A percentile compares a stretch with the other conserved stretches of the same genome.
phyloP scores from a whole-genome alignment of 2,888 invertebrate genomes.

The Elysia crispata region DNA sequence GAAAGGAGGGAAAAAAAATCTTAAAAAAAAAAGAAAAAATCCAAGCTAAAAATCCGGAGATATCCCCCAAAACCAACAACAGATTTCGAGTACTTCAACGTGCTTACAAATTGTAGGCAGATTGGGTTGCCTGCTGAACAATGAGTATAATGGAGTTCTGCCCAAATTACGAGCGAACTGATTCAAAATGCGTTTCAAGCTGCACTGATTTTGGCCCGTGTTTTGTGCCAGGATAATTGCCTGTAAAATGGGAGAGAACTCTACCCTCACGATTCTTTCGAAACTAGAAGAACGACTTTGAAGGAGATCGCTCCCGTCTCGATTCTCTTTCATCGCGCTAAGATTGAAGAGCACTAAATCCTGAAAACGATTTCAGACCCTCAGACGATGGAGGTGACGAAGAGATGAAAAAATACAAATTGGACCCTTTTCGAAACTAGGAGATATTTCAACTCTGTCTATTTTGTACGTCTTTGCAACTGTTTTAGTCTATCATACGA shows the following conservation, averaged over 20 bases:
- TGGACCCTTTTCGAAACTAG: too few relatives aligned
- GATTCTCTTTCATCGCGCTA: constrained; percentile 30
- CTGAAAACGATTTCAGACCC: constrained; percentile 29
- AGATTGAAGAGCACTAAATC: constrained; percentile 30
- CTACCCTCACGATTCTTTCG: constrained; percentile 32
- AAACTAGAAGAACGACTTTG: constrained; percentile 34
- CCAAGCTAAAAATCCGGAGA: too few relatives aligned
- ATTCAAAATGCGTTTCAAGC: constrained; percentile 5
- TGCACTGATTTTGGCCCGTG: constrained; percentile 27
- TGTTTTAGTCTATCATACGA: too few relatives aligned
- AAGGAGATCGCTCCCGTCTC: constrained; percentile 36
- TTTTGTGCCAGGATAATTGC: constrained; percentile 43
- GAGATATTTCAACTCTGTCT: too few relatives aligned
- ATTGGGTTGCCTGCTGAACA: constrained; percentile 36
- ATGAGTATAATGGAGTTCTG: constrained; percentile 32
- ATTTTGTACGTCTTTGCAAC: too few relatives aligned
- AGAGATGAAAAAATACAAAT: neutral
- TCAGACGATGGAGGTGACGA: neutral
- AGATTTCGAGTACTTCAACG: constrained; percentile 21
- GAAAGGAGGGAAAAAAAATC: too few relatives aligned
- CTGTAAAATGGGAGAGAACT: constrained; percentile 44
- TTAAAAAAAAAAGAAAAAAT: too few relatives aligned
- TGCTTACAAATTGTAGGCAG: constrained; percentile 16
- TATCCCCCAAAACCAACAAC: constrained; percentile 39
- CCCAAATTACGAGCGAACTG: constrained; percentile 35